Base-by-base conservation (phyloP, 30 jellyfish, hydroid and myxozoan genomes). In the Aurelia sp. region DNA sequence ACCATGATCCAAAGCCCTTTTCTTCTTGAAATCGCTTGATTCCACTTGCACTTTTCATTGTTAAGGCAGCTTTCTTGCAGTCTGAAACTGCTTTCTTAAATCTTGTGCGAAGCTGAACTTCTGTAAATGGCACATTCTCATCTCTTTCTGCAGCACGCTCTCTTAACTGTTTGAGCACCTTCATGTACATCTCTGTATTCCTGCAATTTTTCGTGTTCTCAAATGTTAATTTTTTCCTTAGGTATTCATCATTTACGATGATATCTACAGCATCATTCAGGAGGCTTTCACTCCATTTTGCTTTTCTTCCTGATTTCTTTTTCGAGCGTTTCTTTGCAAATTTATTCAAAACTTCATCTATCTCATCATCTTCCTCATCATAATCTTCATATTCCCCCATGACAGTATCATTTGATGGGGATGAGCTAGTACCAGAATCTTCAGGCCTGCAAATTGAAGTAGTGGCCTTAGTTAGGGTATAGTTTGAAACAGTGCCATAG, bases 1-100 rank as follows among this genome's bases (percentile, higher is more conserved):
- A 76, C 87, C 87, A 59, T 41, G 52, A 30, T 4, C 90, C 83
- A 79, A 62, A 79, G 22, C 64, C 66, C 21, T 35, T 22, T 30
- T 77, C 71, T 20, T 27, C 82, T 19, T 62, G 71, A 51, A 79
- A 79, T 44, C 90, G 50, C 55, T 51, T 66, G 70, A 79, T 79
- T 23, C 90, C 90, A 62, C 52, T 79, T 35, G 90, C 90, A 15
- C 70, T 62, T 23, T 31, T 30, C 23, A 64, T 79, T 18, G 84
- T 79, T 30, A 79, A 30, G 37, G 90, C 91, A 81, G 70, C 87
- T 48, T 76, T 76, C 44, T 76, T 76, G 64, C 87, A 76, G 19
- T 76, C 87, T 2, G 87, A 13, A 21, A 59, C 78, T 31, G 50
- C 60, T 62, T 76, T 76, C 65, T 76, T 76, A 0, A 76, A 57